A percentile compares a stretch with the other conserved stretches of the same genome.
phyloP scores from a whole-genome alignment of 2,797 vertebrate species.

The Microctenopoma stevenorrisi region DNA sequence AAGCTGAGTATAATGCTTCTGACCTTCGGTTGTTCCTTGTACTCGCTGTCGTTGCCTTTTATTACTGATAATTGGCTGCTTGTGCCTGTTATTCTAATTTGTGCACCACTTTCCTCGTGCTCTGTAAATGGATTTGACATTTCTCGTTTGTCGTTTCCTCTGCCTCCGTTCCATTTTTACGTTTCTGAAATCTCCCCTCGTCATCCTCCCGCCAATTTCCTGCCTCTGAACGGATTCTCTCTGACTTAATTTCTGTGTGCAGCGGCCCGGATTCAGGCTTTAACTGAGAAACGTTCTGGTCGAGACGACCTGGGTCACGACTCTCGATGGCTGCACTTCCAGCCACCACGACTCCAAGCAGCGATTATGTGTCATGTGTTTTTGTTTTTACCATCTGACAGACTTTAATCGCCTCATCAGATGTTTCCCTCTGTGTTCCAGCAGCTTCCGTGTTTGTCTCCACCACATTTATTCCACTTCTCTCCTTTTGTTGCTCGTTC shows the following conservation, averaged over 20 bases:
- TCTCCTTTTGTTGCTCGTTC: too few relatives aligned
- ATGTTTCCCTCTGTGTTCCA: not conserved
- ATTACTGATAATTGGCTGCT: too few relatives aligned
- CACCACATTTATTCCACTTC: too few relatives aligned
- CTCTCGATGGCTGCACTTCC: conserved; percentile 11
- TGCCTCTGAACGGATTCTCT: not conserved
- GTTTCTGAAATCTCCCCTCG: not conserved
- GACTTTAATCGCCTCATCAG: conserved; percentile 2
- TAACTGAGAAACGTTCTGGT: conserved; percentile 32
- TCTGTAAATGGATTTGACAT: too few relatives aligned
- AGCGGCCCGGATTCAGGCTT: conserved; percentile 12
- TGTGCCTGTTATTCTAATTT: too few relatives aligned
- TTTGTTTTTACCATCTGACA: conserved; percentile 4
- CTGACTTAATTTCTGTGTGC: conserved; percentile 21
- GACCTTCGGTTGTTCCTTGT: too few relatives aligned
- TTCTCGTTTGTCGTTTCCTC: not conserved
- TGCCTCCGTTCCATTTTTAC: too few relatives aligned
- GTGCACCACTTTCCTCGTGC: too few relatives aligned
- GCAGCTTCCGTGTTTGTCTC: not conserved
- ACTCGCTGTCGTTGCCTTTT: too few relatives aligned
- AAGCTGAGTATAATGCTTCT: too few relatives aligned
- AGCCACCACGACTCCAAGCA: conserved; percentile 16
- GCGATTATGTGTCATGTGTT: conserved; percentile 8
- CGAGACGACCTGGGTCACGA: conserved; percentile 55
- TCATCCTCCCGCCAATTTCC: conserved; percentile 14